phyloP scores from a whole-genome alignment of 2,113 vertebrate species.

The Xyrauchen texanus region DNA sequence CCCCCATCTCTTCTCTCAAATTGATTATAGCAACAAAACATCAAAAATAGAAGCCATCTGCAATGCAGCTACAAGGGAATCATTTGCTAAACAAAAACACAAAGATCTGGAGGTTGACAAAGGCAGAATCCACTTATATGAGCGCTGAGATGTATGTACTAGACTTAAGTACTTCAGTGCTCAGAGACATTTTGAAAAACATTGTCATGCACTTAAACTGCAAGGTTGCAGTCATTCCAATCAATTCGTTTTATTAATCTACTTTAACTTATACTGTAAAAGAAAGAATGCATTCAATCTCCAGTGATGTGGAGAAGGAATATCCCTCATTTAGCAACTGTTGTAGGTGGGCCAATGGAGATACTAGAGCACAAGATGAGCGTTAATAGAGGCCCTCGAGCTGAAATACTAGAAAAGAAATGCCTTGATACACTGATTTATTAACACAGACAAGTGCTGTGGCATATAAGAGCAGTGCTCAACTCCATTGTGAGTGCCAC shows the following conservation, averaged over 20 bases:
- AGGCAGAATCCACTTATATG: too few species aligned
- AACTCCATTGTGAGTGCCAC: too few species aligned
- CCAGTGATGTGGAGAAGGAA: too few species aligned
- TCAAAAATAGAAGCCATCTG: not conserved
- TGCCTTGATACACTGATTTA: constrained; percentile 59
- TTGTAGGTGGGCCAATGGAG: constrained; percentile 35
- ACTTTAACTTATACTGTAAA: too few species aligned
- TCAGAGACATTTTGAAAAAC: too few species aligned
- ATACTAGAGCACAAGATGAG: constrained; percentile 21
- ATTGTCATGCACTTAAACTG: too few species aligned
- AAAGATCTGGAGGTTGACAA: constrained; percentile 2
- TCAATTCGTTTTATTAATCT: too few species aligned
- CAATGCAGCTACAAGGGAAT: not conserved
- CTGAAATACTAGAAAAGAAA: constrained; percentile 30
- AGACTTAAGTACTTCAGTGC: too few species aligned
- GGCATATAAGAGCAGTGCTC: constrained; percentile 31
- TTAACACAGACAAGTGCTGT: constrained; percentile 61
- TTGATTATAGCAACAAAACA: constrained; percentile 10
- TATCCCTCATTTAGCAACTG: not conserved
- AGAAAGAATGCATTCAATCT: too few species aligned
- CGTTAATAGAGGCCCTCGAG: not conserved
- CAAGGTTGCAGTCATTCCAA: too few species aligned
- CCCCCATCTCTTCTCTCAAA: not conserved
- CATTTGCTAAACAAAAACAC: not conserved
- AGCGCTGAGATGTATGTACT: too few species aligned